phyloP scores from a whole-genome alignment of 2,888 invertebrate species.

The Rotaria sp. region DNA sequence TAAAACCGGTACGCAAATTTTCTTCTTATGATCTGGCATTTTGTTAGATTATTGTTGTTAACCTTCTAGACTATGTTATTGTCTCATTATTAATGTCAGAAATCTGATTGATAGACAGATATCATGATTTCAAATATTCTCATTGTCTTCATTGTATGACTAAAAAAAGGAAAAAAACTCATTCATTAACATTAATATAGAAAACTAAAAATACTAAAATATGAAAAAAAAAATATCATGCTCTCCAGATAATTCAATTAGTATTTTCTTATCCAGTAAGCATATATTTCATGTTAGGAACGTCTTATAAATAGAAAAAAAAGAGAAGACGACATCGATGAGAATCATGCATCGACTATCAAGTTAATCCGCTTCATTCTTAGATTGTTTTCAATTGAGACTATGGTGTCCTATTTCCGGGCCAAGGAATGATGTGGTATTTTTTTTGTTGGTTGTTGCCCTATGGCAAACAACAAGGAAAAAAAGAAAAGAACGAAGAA shows the following conservation, averaged over 20 bases:
- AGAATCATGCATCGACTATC: not conserved
- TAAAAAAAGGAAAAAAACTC: not conserved
- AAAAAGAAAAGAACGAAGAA: not conserved
- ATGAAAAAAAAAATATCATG: too few relatives aligned
- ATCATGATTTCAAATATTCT: not conserved
- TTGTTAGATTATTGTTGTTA: not conserved
- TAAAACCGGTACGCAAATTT: not conserved
- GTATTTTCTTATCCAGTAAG: not conserved
- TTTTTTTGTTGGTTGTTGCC: not conserved
- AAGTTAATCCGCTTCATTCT: not conserved
- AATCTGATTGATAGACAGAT: conserved; percentile 16
- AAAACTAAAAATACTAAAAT: too few relatives aligned
- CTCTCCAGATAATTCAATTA: too few relatives aligned
- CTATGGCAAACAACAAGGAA: not conserved
- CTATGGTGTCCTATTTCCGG: conserved; percentile 6
- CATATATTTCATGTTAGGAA: not conserved
- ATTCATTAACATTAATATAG: not conserved
- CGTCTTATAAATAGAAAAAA: not conserved
- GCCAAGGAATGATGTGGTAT: not conserved
- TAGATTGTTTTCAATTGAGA: conserved; percentile 4
- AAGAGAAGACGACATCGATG: not conserved
- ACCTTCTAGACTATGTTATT: conserved; percentile 8
- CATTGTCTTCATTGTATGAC: not conserved
- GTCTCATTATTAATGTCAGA: conserved; percentile 1
- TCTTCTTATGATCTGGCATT: not conserved